Conservation (phyloP, 2,888 invertebrate genomes). For the Chrysolina americana region DNA sequence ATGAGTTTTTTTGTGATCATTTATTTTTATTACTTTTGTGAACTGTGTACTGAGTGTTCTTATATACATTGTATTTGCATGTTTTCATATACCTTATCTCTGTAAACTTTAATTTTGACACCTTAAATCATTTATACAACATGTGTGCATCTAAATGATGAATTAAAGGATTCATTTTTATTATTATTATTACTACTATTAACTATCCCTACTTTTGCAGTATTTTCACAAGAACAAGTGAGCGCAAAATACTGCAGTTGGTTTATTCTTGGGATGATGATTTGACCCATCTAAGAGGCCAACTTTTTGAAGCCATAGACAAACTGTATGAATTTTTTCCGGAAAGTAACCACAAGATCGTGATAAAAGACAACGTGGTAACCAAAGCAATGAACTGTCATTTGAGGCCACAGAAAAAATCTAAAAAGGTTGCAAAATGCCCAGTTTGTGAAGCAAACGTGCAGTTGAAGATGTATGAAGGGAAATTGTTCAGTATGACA, state of each 20-base stretch:
- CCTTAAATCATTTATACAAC: too few species aligned
- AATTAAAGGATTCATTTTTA: too few species aligned
- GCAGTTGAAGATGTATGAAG: slow-evolving; percentile 71
- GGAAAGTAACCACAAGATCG: slow-evolving; percentile 35
- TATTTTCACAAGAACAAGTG: slow-evolving; percentile 42
- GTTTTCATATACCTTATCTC: too few species aligned
- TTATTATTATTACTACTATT: too few species aligned
- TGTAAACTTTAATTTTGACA: too few species aligned
- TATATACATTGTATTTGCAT: too few species aligned
- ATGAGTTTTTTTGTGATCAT: too few species aligned
- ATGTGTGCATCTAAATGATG: too few species aligned
- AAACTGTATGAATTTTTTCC: slow-evolving; percentile 53
- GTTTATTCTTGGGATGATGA: slow-evolving; percentile 62
- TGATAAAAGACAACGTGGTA: slow-evolving; percentile 63
- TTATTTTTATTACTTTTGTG: too few species aligned
- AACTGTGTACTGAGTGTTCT: too few species aligned
- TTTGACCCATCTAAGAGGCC: slow-evolving; percentile 61
- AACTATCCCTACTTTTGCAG: neutral
- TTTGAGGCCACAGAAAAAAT: slow-evolving; percentile 67
- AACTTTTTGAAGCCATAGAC: slow-evolving; percentile 58
- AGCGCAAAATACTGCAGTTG: slow-evolving; percentile 54
- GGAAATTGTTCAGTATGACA: slow-evolving; percentile 73
- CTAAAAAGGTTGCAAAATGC: slow-evolving; percentile 62
- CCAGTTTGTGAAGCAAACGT: slow-evolving; percentile 69
- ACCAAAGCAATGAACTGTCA: slow-evolving; percentile 74